These are phyloP conservation scores for Thermophis baileyi DNA, from an alignment of 2,113 vertebrate species.

Conservation along the genomic window DNA sequence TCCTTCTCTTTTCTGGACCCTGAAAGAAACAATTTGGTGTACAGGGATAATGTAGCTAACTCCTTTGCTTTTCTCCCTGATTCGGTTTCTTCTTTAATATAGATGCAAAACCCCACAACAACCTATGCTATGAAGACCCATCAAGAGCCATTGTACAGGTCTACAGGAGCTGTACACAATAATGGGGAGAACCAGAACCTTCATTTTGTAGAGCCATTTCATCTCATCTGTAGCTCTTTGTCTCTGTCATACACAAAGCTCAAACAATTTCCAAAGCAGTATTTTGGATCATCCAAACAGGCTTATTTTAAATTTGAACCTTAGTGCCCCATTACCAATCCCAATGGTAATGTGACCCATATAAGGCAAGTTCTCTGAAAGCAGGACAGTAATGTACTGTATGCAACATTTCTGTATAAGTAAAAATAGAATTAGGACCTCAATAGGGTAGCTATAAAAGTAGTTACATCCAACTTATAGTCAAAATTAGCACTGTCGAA, in stretches of 20 bases:
- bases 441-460: not conserved
- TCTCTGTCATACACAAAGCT: not conserved
- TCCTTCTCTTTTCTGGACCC: not conserved
- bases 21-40: not conserved
- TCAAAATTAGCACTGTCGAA: not conserved
- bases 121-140: not conserved
- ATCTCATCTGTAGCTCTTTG: not conserved
- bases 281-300: not conserved
- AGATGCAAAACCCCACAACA: too few relatives aligned
- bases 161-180: not conserved
- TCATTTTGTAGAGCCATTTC: not conserved
- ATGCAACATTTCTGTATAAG: not conserved
- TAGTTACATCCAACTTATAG: not conserved
- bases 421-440: not conserved
- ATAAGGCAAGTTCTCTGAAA: not conserved
- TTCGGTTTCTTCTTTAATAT: not conserved
- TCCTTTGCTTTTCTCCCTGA: not conserved
- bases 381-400: not conserved
- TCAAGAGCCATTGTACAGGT: not conserved
- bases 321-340: not conserved
- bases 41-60: not conserved
- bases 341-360: not conserved
- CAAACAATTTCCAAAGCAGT: not conserved
- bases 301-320: not conserved
- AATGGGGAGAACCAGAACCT: not conserved